phyloP scores from a whole-genome alignment of 1,140 invertebrate species.

The Nasonia giraulti region DNA sequence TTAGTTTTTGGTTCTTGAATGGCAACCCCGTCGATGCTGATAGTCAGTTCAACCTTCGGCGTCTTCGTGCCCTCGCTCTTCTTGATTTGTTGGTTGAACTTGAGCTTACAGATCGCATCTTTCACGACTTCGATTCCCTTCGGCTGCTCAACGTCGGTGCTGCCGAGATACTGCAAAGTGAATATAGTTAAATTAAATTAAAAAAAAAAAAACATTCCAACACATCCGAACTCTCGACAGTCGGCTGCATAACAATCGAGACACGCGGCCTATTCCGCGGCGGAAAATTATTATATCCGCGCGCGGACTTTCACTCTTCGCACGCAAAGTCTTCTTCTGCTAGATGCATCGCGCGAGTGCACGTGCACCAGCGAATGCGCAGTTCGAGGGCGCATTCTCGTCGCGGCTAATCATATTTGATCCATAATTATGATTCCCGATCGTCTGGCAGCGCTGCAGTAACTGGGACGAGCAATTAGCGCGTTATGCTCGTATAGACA shows the following conservation, averaged over 20 bases:
- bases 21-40: conserved; percentile 96
- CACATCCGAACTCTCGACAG: background rate
- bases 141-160: conserved; percentile 93
- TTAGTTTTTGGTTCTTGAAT: conserved; percentile 84
- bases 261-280: background rate
- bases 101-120: conserved; percentile 94
- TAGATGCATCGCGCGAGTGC: background rate
- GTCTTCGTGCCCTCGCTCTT: conserved; percentile 94
- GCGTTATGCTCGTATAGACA: background rate
- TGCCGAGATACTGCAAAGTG: conserved; percentile 90
- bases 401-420: conserved; percentile 8
- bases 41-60: conserved; percentile 94
- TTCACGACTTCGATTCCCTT: conserved; percentile 98
- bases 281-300: background rate
- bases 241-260: background rate
- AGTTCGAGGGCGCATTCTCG: too few relatives aligned
- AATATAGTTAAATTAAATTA: conserved; percentile 23
- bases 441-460: background rate
- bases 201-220: background rate
- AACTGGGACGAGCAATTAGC: conserved; percentile 53
- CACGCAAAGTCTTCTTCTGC: background rate
- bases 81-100: conserved; percentile 94
- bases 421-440: conserved; percentile 4
- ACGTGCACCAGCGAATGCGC: too few relatives aligned
- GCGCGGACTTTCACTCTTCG: background rate